These are phyloP conservation scores for Cottoperca gobio DNA, from an alignment of 2,797 vertebrate species.

Conservation along the genomic window DNA sequence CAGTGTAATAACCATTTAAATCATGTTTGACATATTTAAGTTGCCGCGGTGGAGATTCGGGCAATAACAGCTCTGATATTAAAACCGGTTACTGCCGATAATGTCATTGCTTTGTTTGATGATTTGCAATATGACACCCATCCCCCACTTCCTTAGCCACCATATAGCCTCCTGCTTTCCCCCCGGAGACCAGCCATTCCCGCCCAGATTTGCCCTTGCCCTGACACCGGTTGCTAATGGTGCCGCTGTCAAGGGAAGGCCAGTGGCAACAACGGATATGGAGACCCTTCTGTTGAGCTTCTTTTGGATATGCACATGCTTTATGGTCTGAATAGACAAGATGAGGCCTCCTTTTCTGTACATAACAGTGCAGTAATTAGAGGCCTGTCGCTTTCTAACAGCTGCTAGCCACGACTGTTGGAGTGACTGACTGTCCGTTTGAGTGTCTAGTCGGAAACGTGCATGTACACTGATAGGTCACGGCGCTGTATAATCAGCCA, in stretches of 20 bases:
- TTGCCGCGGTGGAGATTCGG: slow-evolving; percentile 82
- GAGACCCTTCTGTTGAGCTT: slow-evolving; percentile 84
- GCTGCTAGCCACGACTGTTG: slow-evolving; percentile 80
- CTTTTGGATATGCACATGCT: slow-evolving; percentile 85
- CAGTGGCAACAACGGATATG: slow-evolving; percentile 75
- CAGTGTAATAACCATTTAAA: slow-evolving; percentile 92
- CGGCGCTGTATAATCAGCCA: slow-evolving; percentile 9
- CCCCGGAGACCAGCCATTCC: slow-evolving; percentile 81
- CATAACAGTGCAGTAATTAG: slow-evolving; percentile 45
- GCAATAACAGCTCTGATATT: slow-evolving; percentile 89
- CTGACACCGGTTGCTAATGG: slow-evolving; percentile 94
- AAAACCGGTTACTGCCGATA: slow-evolving; percentile 87
- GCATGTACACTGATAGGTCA: slow-evolving; percentile 9
- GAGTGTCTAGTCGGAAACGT: slow-evolving; percentile 16
- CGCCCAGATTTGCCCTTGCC: slow-evolving; percentile 80
- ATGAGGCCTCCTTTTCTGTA: slow-evolving; percentile 77
- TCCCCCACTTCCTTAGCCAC: slow-evolving; percentile 80
- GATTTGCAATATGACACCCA: slow-evolving; percentile 86
- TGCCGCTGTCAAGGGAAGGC: slow-evolving; percentile 82
- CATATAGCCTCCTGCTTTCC: slow-evolving; percentile 58
- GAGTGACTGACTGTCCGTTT: slow-evolving; percentile 5
- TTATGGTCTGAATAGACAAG: slow-evolving; percentile 66
- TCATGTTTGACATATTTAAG: slow-evolving; percentile 93
- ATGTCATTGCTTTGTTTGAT: slow-evolving; percentile 92
- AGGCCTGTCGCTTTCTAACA: slow-evolving; percentile 71